These are phyloP conservation scores for Tetraodon nigroviridis DNA, from an alignment of 2,113 vertebrate genomes.

Conservation along the genomic window DNA sequence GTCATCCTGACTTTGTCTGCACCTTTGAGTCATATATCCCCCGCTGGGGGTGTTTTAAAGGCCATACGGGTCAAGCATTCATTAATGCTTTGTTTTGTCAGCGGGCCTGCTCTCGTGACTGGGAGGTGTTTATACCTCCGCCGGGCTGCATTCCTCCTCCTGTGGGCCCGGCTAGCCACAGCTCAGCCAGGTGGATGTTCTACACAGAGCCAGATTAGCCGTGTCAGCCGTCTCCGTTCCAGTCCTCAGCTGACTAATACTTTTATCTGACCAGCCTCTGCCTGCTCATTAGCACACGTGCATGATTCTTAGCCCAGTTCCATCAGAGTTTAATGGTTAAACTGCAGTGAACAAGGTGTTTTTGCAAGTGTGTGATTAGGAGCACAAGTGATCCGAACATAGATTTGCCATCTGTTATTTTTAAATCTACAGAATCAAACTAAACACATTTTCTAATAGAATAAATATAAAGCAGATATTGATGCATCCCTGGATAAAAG, in stretches of 20 bases:
- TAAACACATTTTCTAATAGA: too few relatives aligned
- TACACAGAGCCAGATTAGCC: conserved; percentile 60
- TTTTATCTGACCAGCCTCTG: conserved; percentile 23
- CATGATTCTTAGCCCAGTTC: background rate
- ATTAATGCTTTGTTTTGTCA: conserved; percentile 31
- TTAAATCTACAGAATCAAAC: too few relatives aligned
- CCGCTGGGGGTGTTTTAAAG: background rate
- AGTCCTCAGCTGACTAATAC: conserved; percentile 28
- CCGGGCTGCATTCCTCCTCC: conserved; percentile 7
- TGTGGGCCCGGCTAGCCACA: conserved; percentile 6
- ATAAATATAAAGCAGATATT: too few relatives aligned
- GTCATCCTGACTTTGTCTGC: conserved; percentile 4
- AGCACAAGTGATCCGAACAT: too few relatives aligned
- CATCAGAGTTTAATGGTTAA: background rate
- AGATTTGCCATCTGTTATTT: too few relatives aligned
- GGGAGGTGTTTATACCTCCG: conserved; percentile 30
- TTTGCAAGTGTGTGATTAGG: too few relatives aligned
- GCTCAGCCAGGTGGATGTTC: conserved; percentile 65
- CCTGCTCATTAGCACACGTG: conserved; percentile 5
- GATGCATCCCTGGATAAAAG: too few relatives aligned
- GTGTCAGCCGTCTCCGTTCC: conserved; percentile 51
- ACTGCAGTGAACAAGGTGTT: too few relatives aligned
- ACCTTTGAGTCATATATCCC: background rate
- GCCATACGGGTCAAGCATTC: conserved; percentile 30
- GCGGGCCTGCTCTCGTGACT: conserved; percentile 39